These are phyloP conservation scores for Cheumatopsyche charites DNA, from an alignment of 1,140 invertebrate genomes.

Conservation along the genomic window DNA sequence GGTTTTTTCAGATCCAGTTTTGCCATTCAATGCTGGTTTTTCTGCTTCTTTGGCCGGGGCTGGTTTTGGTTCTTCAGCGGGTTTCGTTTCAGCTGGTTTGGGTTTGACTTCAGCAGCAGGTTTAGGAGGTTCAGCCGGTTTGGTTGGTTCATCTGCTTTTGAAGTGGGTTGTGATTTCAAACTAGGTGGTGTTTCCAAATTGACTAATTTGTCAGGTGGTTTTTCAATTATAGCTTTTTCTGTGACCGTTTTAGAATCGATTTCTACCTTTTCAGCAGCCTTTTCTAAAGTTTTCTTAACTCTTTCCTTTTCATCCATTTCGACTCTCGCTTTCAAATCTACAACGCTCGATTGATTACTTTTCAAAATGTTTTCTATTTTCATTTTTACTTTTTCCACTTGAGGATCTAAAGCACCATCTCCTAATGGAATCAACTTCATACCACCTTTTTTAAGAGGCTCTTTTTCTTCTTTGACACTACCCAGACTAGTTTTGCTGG, in stretches of 20 bases:
- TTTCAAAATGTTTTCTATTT: slow-evolving; percentile 60
- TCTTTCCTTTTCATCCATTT: slow-evolving; percentile 49
- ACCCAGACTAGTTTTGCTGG: slow-evolving; percentile 50
- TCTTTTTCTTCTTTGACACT: slow-evolving; percentile 47
- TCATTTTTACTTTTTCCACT: slow-evolving; percentile 59
- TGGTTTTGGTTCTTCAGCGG: slow-evolving; percentile 51
- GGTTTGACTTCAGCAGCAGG: slow-evolving; percentile 34
- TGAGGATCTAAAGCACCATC: slow-evolving; percentile 58
- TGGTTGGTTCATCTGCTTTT: slow-evolving; percentile 38
- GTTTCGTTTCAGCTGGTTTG: slow-evolving; percentile 49
- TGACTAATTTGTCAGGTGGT: slow-evolving; percentile 44
- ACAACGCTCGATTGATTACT: slow-evolving; percentile 47
- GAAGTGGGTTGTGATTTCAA: not conserved
- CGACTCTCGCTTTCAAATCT: slow-evolving; percentile 43
- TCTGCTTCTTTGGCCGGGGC: slow-evolving; percentile 56
- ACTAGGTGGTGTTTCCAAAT: slow-evolving; percentile 9
- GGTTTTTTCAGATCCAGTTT: slow-evolving; percentile 37
- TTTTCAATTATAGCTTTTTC: slow-evolving; percentile 50
- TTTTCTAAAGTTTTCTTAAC: slow-evolving; percentile 52
- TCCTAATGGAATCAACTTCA: slow-evolving; percentile 56
- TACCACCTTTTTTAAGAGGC: slow-evolving; percentile 45
- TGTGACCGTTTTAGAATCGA: slow-evolving; percentile 44
- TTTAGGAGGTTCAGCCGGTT: slow-evolving; percentile 45
- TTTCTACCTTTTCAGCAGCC: slow-evolving; percentile 52
- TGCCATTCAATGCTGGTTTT: slow-evolving; percentile 55